Evolutionary conservation across 1,140 invertebrate genomes (phyloP).

Genomic region (Drosophila simulans): DNA sequence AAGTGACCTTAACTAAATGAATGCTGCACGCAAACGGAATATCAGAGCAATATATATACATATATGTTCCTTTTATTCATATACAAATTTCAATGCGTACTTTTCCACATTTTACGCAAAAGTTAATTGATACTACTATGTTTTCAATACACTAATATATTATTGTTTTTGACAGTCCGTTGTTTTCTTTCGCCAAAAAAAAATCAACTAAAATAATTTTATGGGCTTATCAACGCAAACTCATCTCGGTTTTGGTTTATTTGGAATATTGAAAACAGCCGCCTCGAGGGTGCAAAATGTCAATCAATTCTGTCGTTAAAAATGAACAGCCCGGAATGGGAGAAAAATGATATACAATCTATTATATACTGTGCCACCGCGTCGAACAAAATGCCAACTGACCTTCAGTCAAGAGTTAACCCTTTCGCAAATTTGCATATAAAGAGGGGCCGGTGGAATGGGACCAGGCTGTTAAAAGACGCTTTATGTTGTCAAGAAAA

Average conservation of each 20-base stretch:
- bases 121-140: too few species aligned
- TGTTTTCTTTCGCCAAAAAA: constrained; percentile 25
- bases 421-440: constrained; percentile 78
- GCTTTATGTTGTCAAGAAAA: constrained; percentile 66
- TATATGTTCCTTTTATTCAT: constrained; percentile 24
- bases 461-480: constrained; percentile 66
- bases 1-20: constrained; percentile 67
- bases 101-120: not conserved
- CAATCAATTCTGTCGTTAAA: constrained; percentile 82
- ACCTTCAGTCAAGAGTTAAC: constrained; percentile 79
- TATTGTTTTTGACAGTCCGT: too few species aligned
- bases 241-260: constrained; percentile 58
- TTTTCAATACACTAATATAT: too few species aligned
- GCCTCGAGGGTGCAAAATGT: constrained; percentile 76
- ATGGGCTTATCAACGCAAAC: constrained; percentile 66
- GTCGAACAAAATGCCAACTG: constrained; percentile 72
- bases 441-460: constrained; percentile 52
- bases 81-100: not conserved
- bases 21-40: constrained; percentile 19
- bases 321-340: constrained; percentile 30
- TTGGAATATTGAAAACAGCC: constrained; percentile 68
- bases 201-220: constrained; percentile 74
- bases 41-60: constrained; percentile 50
- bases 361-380: constrained; percentile 59
- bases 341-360: constrained; percentile 72